Evolutionary conservation across 2,113 vertebrate species (phyloP).

Genomic region (Lophotis ruficrista): DNA sequence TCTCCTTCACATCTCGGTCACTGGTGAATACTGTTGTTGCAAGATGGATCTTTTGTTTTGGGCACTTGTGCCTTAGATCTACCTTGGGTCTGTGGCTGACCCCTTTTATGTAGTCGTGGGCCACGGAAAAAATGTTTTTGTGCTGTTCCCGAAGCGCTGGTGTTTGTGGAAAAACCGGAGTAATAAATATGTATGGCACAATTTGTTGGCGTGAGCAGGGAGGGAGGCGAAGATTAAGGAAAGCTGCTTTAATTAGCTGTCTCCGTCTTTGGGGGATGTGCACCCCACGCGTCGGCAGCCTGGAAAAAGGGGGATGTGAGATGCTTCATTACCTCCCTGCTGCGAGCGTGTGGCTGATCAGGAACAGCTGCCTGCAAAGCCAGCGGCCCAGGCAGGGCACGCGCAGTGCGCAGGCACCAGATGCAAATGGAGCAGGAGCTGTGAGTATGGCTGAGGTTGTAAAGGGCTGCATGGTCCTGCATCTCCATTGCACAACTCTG

Average conservation of each 20-base stretch:
- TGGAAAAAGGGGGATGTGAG: neutral
- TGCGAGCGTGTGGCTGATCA: neutral
- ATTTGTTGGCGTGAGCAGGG: neutral
- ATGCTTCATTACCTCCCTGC: neutral
- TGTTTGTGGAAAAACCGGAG: neutral
- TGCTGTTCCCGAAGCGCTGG: neutral
- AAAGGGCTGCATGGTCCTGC: neutral
- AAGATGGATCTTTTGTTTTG: neutral
- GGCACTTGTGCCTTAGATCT: neutral
- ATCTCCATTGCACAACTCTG: neutral
- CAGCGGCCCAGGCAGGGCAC: neutral
- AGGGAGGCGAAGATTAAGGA: neutral
- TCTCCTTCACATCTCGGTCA: neutral
- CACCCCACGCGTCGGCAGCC: rapidly evolving
- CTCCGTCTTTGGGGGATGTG: neutral
- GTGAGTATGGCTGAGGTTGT: neutral
- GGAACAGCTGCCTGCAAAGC: neutral
- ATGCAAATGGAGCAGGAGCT: neutral
- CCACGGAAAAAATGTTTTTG: neutral
- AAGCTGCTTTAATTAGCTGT: neutral
- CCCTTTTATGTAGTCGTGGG: neutral
- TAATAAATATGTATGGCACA: neutral
- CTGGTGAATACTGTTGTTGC: neutral
- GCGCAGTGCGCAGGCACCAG: neutral
- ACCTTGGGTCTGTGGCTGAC: neutral